phyloP scores from a whole-genome alignment of 1,140 invertebrate genomes.

The Tetranychus urticae region DNA sequence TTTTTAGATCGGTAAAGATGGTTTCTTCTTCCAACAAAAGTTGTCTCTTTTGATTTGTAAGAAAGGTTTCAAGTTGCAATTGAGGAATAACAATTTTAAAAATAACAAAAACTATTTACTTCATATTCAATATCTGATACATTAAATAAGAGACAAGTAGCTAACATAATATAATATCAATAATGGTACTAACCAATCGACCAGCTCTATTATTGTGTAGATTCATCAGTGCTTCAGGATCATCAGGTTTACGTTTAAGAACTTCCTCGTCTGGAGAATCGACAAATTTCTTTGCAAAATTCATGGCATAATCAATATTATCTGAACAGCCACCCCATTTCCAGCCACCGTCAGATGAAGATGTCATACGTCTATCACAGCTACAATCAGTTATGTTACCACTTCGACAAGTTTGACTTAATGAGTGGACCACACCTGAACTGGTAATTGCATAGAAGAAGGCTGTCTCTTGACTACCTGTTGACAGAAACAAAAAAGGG shows the following conservation, averaged over 20 bases:
- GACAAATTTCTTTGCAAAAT: slow-evolving; percentile 28
- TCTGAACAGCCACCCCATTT: slow-evolving; percentile 29
- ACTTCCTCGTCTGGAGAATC: slow-evolving; percentile 23
- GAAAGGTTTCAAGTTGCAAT: no score
- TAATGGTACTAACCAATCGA: slow-evolving; percentile 19
- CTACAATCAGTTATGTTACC: slow-evolving; percentile 62
- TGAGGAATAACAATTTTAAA: no score
- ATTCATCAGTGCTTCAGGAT: slow-evolving; percentile 63
- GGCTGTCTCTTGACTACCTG: slow-evolving; percentile 41
- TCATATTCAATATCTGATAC: no score
- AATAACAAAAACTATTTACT: no score
- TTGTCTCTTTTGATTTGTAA: no score
- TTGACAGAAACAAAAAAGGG: neutral
- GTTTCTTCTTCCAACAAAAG: no score
- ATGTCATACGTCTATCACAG: slow-evolving; percentile 25
- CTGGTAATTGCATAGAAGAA: slow-evolving; percentile 83
- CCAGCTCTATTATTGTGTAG: slow-evolving; percentile 88
- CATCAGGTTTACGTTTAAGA: slow-evolving; percentile 48
- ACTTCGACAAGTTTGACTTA: slow-evolving; percentile 65
- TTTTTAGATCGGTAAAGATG: no score
- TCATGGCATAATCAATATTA: slow-evolving; percentile 22
- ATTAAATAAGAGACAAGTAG: no score
- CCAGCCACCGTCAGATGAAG: slow-evolving; percentile 6
- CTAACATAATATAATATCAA: no score
- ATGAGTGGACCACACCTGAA: slow-evolving; percentile 63